These are phyloP conservation scores for Penaeus japonicus DNA, from an alignment of 1,140 invertebrate genomes.

Conservation along the genomic window DNA sequence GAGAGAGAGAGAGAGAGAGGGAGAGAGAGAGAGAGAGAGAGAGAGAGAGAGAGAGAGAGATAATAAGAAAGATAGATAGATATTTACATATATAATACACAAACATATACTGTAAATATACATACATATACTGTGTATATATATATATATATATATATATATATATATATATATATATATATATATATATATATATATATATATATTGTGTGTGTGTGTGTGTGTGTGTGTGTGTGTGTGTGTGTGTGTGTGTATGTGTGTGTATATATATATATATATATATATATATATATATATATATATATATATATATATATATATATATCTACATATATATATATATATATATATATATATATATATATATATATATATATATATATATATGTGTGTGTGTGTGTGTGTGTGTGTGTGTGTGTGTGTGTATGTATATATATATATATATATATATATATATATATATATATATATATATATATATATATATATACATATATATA, in stretches of 20 bases:
- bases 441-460: neutral
- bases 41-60: too few species aligned
- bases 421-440: neutral
- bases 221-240: too few species aligned
- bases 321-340: neutral
- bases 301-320: neutral
- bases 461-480: too few species aligned
- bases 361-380: neutral
- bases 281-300: neutral
- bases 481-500: too few species aligned
- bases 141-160: too few species aligned
- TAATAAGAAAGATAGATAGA: too few species aligned
- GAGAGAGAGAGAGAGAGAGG: too few species aligned
- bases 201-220: neutral
- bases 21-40: too few species aligned
- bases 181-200: neutral
- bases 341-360: constrained; percentile 1
- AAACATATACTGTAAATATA: too few species aligned
- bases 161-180: neutral
- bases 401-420: neutral
- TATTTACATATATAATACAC: too few species aligned
- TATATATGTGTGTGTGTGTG: neutral
- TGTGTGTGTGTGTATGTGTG: neutral
- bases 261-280: neutral
- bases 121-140: too few species aligned